Conservation (phyloP, 2,113 vertebrate genomes). For the Phaetusa simplex region DNA sequence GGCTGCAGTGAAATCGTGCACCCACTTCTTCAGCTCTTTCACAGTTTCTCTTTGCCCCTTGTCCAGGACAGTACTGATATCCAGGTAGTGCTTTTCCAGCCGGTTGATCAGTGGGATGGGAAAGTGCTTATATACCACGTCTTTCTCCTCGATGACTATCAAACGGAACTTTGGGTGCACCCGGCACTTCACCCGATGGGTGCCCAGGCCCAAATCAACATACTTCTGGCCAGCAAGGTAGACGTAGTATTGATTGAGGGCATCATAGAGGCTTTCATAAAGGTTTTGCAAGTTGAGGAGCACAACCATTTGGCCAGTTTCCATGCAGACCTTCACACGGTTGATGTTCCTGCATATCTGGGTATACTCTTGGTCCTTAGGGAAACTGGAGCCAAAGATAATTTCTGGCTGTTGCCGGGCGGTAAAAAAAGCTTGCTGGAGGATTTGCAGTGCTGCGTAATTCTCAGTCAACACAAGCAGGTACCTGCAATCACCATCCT, state of each 20-base stretch:
- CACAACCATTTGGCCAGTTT: slow-evolving; percentile 88
- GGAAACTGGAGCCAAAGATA: slow-evolving; percentile 96
- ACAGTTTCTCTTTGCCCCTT: slow-evolving; percentile 75
- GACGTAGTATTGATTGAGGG: slow-evolving; percentile 97
- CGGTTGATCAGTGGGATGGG: slow-evolving; percentile 96
- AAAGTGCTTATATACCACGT: slow-evolving; percentile 89
- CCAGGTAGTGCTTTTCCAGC: slow-evolving; percentile 96
- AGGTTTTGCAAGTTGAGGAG: slow-evolving; percentile 95
- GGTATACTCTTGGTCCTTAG: slow-evolving; percentile 93
- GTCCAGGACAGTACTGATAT: slow-evolving; percentile 85
- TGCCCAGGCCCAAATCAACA: slow-evolving; percentile 93
- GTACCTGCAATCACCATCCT: slow-evolving; percentile 87
- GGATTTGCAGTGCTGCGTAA: slow-evolving; percentile 89
- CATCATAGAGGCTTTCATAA: slow-evolving; percentile 97
- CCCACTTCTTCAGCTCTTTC: slow-evolving; percentile 80
- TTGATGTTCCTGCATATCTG: slow-evolving; percentile 96
- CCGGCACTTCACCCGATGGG: slow-evolving; percentile 94
- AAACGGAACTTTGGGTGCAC: slow-evolving; percentile 89
- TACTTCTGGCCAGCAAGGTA: slow-evolving; percentile 93
- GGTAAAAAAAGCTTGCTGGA: slow-evolving; percentile 84
- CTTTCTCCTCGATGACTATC: slow-evolving; percentile 93
- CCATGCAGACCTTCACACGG: slow-evolving; percentile 96
- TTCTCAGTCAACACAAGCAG: slow-evolving; percentile 91
- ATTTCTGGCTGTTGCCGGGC: slow-evolving; percentile 86
- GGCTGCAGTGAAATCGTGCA: slow-evolving; percentile 63